These are phyloP conservation scores for Phyto melanocephala DNA, from an alignment of 2,888 invertebrate species.

Conservation along the genomic window DNA sequence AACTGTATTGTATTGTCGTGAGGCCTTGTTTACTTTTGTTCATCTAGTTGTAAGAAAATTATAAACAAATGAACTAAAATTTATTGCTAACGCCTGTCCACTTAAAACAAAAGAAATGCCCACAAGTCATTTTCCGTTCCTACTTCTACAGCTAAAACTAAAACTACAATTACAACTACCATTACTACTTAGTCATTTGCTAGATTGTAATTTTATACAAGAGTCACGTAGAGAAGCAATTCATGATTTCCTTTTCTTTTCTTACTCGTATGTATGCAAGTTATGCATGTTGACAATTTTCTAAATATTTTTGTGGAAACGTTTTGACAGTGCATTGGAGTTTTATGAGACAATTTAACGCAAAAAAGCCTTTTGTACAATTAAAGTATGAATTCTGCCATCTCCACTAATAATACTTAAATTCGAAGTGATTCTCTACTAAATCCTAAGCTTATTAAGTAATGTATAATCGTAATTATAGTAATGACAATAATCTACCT, in stretches of 20 bases:
- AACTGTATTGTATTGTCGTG: constrained; percentile 1
- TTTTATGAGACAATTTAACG: constrained; percentile 3
- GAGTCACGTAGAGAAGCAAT: constrained; percentile 17
- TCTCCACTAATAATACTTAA: no score
- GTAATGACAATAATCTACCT: no score
- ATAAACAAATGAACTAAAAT: constrained; percentile 60
- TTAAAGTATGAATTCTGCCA: background rate
- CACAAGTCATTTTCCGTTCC: constrained; percentile 11
- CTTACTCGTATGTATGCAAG: no score
- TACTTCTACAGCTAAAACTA: background rate
- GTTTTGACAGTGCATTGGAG: background rate
- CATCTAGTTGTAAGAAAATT: constrained; percentile 30
- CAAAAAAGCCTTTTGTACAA: background rate
- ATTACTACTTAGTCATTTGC: background rate
- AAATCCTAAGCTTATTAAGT: no score
- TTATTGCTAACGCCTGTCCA: constrained; percentile 59
- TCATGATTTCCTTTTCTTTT: constrained; percentile 34
- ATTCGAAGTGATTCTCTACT: no score
- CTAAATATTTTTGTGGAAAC: background rate
- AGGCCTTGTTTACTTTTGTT: background rate
- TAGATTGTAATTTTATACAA: background rate
- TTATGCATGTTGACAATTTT: background rate
- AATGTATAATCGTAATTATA: no score
- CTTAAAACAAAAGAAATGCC: constrained; percentile 45
- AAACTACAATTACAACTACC: no score